A percentile compares a stretch with the other conserved stretches of the same genome.
phyloP scores from a whole-genome alignment of 2,113 vertebrate genomes.

The Chauna torquata region DNA sequence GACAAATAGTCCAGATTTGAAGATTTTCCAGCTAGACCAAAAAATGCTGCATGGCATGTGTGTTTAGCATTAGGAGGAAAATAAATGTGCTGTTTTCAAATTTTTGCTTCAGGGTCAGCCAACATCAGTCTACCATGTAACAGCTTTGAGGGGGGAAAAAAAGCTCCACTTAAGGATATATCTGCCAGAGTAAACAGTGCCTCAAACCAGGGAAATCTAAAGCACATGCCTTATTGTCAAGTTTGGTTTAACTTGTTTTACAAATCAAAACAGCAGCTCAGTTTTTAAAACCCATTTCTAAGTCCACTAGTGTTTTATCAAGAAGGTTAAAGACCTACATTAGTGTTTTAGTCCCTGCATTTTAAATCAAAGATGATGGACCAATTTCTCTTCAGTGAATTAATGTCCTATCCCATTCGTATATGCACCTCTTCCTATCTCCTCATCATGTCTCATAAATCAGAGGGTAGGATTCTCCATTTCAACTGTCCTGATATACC shows the following conservation, averaged over 20 bases:
- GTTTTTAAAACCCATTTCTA: conserved; percentile 72
- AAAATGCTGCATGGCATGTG: conserved; percentile 61
- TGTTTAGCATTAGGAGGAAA: conserved; percentile 72
- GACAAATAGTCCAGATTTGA: conserved; percentile 61
- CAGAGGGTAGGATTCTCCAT: not conserved
- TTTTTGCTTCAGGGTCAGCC: conserved; percentile 74
- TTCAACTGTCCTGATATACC: not conserved
- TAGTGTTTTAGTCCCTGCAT: not conserved
- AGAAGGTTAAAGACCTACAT: conserved; percentile 37
- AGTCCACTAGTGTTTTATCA: conserved; percentile 55
- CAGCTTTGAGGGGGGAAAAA: conserved; percentile 65
- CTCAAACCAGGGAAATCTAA: conserved; percentile 77
- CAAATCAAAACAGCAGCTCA: conserved; percentile 72
- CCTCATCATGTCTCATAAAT: not conserved
- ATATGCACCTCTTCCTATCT: not conserved
- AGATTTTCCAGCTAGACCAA: conserved; percentile 67
- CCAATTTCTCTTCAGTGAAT: not conserved
- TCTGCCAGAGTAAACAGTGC: conserved; percentile 78
- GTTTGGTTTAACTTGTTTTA: conserved; percentile 76
- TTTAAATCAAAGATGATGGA: conserved; percentile 23
- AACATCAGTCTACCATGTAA: conserved; percentile 72
- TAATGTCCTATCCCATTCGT: not conserved
- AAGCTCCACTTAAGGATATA: conserved; percentile 64
- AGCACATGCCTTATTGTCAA: conserved; percentile 78
- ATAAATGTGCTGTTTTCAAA: conserved; percentile 76